These are phyloP conservation scores for Enteromius argenteus DNA, from an alignment of 2,797 vertebrate genomes.

Conservation along the genomic window DNA sequence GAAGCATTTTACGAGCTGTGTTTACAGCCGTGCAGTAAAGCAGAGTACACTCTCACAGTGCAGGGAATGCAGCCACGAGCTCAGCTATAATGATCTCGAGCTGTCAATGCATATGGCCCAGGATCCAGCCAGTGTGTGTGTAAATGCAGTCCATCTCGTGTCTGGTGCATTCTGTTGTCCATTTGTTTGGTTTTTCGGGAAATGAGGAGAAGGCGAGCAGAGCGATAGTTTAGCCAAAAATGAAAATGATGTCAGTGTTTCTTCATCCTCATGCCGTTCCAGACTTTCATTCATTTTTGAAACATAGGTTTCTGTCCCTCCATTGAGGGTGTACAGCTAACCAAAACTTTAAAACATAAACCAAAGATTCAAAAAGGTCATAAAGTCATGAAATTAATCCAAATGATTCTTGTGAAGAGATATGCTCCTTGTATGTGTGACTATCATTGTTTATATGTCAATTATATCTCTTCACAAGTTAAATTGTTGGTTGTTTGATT, in stretches of 20 bases:
- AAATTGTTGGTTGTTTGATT: neutral
- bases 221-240: neutral
- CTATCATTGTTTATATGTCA: neutral
- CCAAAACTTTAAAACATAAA: neutral
- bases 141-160: constrained; percentile 1
- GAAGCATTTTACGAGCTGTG: constrained; percentile 51
- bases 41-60: constrained; percentile 29
- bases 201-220: neutral
- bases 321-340: neutral
- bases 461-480: neutral
- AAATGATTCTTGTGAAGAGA: neutral
- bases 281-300: neutral
- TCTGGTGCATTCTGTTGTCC: constrained; percentile 5
- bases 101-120: constrained; percentile 25
- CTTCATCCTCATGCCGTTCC: neutral
- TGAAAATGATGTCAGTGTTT: neutral
- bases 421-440: neutral
- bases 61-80: constrained; percentile 31
- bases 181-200: neutral
- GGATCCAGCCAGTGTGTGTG: constrained; percentile 30
- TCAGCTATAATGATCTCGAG: constrained; percentile 48
- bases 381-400: neutral
- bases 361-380: neutral
- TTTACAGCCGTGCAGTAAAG: constrained; percentile 50
- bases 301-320: neutral